Conservation (phyloP, 2,797 vertebrate genomes). For the Eulemur albifrons region DNA sequence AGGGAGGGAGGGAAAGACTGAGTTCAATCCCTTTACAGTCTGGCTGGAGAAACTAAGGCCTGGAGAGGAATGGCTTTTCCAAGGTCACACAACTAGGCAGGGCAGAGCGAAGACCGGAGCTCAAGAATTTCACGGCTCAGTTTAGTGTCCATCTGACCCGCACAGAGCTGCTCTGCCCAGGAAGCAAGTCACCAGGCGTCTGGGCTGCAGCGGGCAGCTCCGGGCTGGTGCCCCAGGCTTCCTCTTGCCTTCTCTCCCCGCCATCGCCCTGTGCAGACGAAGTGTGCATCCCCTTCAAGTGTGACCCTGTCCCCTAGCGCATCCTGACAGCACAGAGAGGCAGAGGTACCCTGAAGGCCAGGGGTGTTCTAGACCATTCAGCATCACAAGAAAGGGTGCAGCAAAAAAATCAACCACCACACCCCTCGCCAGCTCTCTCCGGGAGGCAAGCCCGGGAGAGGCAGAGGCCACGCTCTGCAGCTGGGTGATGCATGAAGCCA, state of each 20-base stretch:
- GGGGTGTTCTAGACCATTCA: neutral
- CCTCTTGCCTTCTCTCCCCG: neutral
- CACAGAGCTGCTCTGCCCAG: neutral
- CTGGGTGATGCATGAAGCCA: accelerated
- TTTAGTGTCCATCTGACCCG: neutral
- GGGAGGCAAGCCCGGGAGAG: neutral
- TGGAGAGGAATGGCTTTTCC: neutral
- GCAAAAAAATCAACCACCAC: neutral
- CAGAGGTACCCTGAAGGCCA: neutral
- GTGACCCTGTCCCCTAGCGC: neutral
- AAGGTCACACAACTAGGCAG: neutral
- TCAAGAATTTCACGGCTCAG: neutral
- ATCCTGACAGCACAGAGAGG: neutral
- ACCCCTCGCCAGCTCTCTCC: neutral
- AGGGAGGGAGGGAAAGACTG: neutral
- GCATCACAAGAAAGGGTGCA: neutral
- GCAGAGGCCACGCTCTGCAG: neutral
- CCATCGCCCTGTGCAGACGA: neutral
- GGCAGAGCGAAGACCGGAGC: neutral
- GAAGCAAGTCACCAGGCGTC: neutral
- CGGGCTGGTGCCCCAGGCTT: neutral
- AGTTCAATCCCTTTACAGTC: neutral
- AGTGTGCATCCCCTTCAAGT: too few species aligned
- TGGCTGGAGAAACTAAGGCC: neutral
- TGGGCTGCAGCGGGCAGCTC: neutral